Evolutionary conservation across 2,888 invertebrate species (phyloP), one percentile per base, ranked within the genome.

Genomic region (Odiellus spinosus): DNA sequence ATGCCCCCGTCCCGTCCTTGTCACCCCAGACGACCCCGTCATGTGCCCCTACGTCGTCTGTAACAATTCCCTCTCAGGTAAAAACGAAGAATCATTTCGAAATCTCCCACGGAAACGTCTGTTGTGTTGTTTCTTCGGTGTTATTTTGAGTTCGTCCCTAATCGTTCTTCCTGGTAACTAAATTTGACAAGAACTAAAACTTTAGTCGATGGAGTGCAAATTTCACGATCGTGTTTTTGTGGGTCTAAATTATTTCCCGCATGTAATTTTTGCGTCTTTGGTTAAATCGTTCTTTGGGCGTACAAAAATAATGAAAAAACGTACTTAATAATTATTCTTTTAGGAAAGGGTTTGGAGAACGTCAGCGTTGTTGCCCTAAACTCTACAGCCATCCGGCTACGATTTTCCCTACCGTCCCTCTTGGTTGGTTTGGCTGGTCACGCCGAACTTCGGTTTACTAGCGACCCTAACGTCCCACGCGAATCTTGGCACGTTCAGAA

Each of bases 391-490:
- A 77, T 87, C 8, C 77, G 82, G 53, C 74, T 88, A 61, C 75
- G 83, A 11, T 86, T 88, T 63, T 80, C 80, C 3, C 77, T 88
- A 10, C 86, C 88, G 0, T 72, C 77, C 17, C 74, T 85, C 2
- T 75, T 85, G 55, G 85, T 88, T 8, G 87, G 87, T 21, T 71
- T 88, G 40, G 79, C 83, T 59, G 88, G 88, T 47, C 77, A 85
- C 53, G 83, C 88, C 2, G 86, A 88, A 65, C 71, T 88, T 51
- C 74, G 84, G 61, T 88, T 86, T 63, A 85, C 86, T 2, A 68
- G 67, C 8, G 80, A 82, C 10, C 57, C 57, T 17, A 59, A 60
- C 38, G 57, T 60, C 10, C 60, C 59, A 3, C 49, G 52, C 8
- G 41, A 38, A 10, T 59, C 60, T 32, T 88, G 88, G 88, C 76